phyloP scores from a whole-genome alignment of 1,140 invertebrate genomes.

The Cotesia typhae region DNA sequence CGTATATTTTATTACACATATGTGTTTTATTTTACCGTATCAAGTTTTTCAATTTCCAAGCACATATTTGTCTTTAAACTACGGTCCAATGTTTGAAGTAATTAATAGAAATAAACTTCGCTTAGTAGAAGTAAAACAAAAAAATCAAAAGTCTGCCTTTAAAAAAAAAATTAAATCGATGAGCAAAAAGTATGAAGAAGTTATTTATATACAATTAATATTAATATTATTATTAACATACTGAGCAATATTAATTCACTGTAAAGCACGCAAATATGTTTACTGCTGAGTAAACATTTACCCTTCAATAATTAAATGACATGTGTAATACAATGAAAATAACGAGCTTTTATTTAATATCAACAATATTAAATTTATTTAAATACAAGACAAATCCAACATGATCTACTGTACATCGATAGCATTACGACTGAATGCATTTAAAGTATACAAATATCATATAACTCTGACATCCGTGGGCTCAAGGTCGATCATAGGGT shows the following conservation, averaged over 20 bases:
- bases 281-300: neutral
- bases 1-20: neutral
- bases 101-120: no score
- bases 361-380: constrained; percentile 14
- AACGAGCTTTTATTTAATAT: constrained; percentile 1
- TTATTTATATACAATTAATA: no score
- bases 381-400: neutral
- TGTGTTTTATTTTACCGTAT: neutral
- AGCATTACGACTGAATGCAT: neutral
- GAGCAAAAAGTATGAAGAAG: no score
- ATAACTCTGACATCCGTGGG: constrained; percentile 4
- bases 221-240: no score
- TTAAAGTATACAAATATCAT: constrained; percentile 2
- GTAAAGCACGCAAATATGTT: no score
- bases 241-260: no score
- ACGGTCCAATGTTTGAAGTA: neutral
- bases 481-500: constrained; percentile 29
- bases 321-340: neutral
- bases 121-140: no score
- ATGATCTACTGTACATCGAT: neutral
- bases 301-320: neutral
- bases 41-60: neutral
- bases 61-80: neutral
- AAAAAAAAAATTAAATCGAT: no score
- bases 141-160: no score